A percentile compares a stretch with the other conserved stretches of the same genome.
Conservation (phyloP, 2,113 vertebrate genomes). For the Lamprologus tigripictilis region DNA sequence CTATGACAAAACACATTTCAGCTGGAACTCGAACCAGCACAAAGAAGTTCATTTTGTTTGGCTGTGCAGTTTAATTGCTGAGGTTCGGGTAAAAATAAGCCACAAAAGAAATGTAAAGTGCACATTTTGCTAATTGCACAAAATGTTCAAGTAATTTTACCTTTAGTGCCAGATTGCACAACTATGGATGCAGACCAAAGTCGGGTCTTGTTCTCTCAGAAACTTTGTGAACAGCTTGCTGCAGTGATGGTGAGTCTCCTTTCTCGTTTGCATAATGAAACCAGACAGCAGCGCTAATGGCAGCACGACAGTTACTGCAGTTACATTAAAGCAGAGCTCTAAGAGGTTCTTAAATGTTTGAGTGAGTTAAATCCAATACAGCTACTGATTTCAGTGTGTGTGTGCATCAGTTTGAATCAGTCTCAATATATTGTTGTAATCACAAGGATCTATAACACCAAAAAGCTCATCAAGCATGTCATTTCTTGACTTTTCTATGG, state of each 20-base stretch:
- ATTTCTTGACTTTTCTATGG: neutral
- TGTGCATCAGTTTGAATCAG: neutral
- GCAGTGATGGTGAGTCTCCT: neutral
- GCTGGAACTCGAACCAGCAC: neutral
- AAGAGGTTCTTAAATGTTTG: conserved; percentile 8
- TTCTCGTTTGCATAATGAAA: conserved; percentile 23
- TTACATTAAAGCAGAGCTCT: conserved; percentile 16
- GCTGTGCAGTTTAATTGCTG: neutral
- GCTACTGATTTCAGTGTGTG: neutral
- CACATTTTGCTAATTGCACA: neutral
- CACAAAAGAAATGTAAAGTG: neutral
- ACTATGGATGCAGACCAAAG: neutral
- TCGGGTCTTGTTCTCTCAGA: neutral
- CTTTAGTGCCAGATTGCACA: neutral
- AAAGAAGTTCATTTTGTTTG: neutral
- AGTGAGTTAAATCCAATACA: neutral
- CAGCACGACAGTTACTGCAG: neutral
- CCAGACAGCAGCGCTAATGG: conserved; percentile 36
- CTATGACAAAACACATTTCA: neutral
- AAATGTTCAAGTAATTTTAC: neutral
- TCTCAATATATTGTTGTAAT: neutral
- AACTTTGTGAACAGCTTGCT: neutral
- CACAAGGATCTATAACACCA: neutral
- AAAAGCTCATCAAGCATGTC: no score
- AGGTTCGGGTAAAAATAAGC: neutral